These are phyloP conservation scores for Cryptosula pallasiana DNA, from an alignment of 2,888 invertebrate species.

Conservation along the genomic window DNA sequence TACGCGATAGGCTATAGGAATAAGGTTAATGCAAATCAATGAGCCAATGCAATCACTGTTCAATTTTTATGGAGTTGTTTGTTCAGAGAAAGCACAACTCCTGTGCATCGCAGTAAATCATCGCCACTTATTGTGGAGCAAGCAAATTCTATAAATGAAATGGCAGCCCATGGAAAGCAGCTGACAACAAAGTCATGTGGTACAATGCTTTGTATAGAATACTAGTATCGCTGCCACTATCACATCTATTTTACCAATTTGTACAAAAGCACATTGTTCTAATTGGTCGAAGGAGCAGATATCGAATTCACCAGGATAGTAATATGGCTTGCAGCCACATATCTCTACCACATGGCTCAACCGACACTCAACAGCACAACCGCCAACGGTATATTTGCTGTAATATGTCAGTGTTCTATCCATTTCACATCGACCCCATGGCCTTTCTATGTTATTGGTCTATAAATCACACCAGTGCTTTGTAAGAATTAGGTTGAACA, in stretches of 20 bases:
- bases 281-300: slow-evolving; percentile 2
- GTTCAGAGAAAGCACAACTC: too few species aligned
- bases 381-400: not conserved
- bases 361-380: not conserved
- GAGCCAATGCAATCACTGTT: too few species aligned
- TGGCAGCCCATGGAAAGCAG: too few species aligned
- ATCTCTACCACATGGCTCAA: not conserved
- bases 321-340: not conserved
- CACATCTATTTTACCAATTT: not conserved
- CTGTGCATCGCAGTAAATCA: too few species aligned
- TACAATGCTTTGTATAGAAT: too few species aligned
- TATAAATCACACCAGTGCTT: not conserved
- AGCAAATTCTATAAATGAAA: too few species aligned
- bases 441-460: not conserved
- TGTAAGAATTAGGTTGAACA: too few species aligned
- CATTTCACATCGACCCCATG: not conserved
- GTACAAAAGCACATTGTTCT: not conserved
- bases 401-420: not conserved
- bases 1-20: too few species aligned
- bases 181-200: too few species aligned
- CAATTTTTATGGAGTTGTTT: too few species aligned
- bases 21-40: too few species aligned
- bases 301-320: slow-evolving; percentile 7
- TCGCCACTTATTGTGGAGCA: too few species aligned
- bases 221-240: not conserved